A percentile compares a stretch with the other conserved stretches of the same genome.
phyloP scores from a whole-genome alignment of 2,888 invertebrate genomes.

The Pyrochroa serraticornis region DNA sequence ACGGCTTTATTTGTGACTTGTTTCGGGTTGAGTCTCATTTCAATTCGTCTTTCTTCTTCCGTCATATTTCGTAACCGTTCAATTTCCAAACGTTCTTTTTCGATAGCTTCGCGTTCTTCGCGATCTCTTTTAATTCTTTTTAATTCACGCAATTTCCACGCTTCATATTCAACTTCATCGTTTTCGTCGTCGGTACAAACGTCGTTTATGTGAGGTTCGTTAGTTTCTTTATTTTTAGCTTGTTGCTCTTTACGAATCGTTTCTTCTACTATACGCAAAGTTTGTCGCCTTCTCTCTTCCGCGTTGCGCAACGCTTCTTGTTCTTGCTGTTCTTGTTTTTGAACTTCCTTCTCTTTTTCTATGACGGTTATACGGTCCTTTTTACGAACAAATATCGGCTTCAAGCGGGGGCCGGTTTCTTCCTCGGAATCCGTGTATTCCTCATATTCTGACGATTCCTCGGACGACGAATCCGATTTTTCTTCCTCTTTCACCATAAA shows the following conservation, averaged over 20 bases:
- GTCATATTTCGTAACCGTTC: slow-evolving; percentile 92
- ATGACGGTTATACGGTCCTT: slow-evolving; percentile 93
- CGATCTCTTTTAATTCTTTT: slow-evolving; percentile 95
- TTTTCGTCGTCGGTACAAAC: slow-evolving; percentile 95
- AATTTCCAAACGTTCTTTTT: slow-evolving; percentile 86
- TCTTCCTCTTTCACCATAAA: slow-evolving; percentile 78
- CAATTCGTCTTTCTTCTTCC: slow-evolving; percentile 93
- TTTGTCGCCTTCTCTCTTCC: slow-evolving; percentile 88
- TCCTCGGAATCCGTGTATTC: slow-evolving; percentile 89
- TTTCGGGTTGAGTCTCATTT: slow-evolving; percentile 90
- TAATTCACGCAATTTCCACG: slow-evolving; percentile 97
- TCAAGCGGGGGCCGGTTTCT: slow-evolving; percentile 87
- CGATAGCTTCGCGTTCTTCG: slow-evolving; percentile 88
- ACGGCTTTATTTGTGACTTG: slow-evolving; percentile 89
- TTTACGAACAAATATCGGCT: slow-evolving; percentile 93
- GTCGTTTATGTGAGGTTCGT: slow-evolving; percentile 80
- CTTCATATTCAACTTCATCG: slow-evolving; percentile 95
- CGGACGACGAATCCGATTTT: slow-evolving; percentile 69
- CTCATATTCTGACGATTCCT: slow-evolving; percentile 82
- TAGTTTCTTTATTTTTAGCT: slow-evolving; percentile 67
- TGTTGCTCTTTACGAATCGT: slow-evolving; percentile 83
- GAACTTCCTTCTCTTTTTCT: slow-evolving; percentile 89
- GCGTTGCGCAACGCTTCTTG: slow-evolving; percentile 81
- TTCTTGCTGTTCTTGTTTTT: slow-evolving; percentile 84
- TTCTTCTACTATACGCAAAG: slow-evolving; percentile 88